phyloP scores from a whole-genome alignment of 2,113 vertebrate species.

The Pluvianellus socialis region DNA sequence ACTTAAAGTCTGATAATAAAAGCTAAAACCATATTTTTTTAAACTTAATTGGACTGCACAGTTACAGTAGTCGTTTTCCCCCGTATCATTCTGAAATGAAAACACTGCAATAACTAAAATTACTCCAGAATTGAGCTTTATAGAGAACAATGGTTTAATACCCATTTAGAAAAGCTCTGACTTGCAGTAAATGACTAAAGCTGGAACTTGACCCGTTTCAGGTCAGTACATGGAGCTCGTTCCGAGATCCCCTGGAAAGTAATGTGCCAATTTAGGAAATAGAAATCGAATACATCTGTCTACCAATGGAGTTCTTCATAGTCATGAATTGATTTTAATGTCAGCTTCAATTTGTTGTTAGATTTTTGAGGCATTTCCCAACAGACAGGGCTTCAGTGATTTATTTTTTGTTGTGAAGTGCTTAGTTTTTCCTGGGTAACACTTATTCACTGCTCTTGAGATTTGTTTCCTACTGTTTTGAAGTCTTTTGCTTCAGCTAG shows the following conservation, averaged over 20 bases:
- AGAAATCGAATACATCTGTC: slow-evolving; percentile 3
- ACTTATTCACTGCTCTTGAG: neutral
- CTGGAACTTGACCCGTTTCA: neutral
- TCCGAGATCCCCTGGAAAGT: neutral
- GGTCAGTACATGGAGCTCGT: neutral
- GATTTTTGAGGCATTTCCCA: slow-evolving; percentile 43
- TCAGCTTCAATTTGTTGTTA: slow-evolving; percentile 6
- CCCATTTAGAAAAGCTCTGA: neutral
- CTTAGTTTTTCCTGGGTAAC: neutral
- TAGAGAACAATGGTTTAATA: neutral
- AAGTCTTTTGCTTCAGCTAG: neutral
- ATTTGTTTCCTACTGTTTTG: neutral
- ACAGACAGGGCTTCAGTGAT: neutral
- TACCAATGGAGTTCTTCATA: neutral
- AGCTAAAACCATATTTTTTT: neutral
- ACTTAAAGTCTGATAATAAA: neutral
- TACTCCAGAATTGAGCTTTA: neutral
- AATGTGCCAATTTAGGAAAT: neutral
- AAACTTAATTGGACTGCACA: neutral
- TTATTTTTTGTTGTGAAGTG: slow-evolving; percentile 18
- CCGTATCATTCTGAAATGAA: neutral
- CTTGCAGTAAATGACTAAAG: neutral
- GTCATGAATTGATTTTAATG: slow-evolving; percentile 37
- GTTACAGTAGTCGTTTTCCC: neutral
- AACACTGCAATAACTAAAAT: neutral